phyloP scores from a whole-genome alignment of 2,888 invertebrate genomes.

The Callinectes sapidus region DNA sequence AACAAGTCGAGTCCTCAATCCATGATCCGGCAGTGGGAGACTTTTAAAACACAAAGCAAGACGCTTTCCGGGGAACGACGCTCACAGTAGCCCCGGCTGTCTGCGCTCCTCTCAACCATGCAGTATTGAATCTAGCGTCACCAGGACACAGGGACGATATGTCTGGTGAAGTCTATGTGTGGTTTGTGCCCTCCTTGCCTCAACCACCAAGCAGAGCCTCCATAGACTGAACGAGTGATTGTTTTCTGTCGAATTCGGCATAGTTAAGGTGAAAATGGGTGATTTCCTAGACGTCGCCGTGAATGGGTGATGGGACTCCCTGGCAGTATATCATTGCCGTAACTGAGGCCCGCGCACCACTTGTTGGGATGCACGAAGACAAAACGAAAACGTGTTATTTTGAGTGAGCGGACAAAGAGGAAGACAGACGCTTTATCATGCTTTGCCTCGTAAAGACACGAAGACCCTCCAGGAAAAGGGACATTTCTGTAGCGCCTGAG shows the following conservation, averaged over 20 bases:
- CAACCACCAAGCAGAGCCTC: background rate
- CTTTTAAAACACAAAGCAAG: constrained; percentile 42
- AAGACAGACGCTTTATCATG: background rate
- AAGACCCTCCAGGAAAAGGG: background rate
- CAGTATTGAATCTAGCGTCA: background rate
- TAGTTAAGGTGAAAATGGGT: constrained; percentile 40
- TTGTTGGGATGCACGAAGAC: background rate
- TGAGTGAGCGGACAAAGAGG: background rate
- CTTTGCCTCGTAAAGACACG: background rate
- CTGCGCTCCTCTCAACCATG: background rate
- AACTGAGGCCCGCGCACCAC: background rate
- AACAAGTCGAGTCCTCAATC: constrained; percentile 1
- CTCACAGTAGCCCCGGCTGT: background rate
- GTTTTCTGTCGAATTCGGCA: constrained; percentile 57
- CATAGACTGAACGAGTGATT: constrained; percentile 47
- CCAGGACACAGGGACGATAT: background rate
- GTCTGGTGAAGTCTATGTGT: background rate
- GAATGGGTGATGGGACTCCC: constrained; percentile 44
- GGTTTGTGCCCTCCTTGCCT: background rate
- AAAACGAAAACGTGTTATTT: constrained; percentile 19
- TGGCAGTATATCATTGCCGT: constrained; percentile 2
- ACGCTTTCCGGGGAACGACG: constrained; percentile 17
- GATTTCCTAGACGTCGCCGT: background rate
- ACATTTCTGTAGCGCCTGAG: background rate
- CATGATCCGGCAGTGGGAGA: background rate